These are phyloP conservation scores for Drosophila mulleri DNA, from an alignment of 2,888 invertebrate genomes.

Conservation along the genomic window DNA sequence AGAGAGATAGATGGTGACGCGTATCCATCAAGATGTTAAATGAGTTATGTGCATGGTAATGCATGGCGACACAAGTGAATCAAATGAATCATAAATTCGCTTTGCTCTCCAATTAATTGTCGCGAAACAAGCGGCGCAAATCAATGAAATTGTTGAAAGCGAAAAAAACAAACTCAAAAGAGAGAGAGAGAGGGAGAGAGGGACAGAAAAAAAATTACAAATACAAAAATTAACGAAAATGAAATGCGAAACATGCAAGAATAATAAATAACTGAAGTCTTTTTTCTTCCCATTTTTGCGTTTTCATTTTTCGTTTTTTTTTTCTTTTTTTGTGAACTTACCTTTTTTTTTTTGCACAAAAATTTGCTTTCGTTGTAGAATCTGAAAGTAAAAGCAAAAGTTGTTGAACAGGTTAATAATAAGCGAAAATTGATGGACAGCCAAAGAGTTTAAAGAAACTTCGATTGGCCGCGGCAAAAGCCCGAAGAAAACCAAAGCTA, in stretches of 20 bases:
- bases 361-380: constrained; percentile 59
- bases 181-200: no score
- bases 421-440: constrained; percentile 8
- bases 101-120: constrained; percentile 32
- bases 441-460: background rate
- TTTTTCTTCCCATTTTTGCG: background rate
- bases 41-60: constrained; percentile 9
- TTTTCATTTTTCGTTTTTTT: background rate
- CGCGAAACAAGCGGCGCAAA: constrained; percentile 13
- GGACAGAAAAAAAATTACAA: background rate
- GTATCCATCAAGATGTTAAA: constrained; percentile 12
- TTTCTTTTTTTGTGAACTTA: constrained; percentile 23
- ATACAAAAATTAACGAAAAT: constrained; percentile 26
- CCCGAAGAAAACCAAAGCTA: background rate
- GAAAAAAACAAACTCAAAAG: background rate
- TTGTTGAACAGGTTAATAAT: constrained; percentile 37
- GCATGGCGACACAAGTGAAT: constrained; percentile 5
- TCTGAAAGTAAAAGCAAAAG: constrained; percentile 70
- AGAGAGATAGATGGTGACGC: background rate
- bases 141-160: constrained; percentile 23
- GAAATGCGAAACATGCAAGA: constrained; percentile 33
- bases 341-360: constrained; percentile 43
- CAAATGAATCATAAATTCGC: constrained; percentile 15
- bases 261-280: constrained; percentile 38
- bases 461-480: constrained; percentile 9